These are phyloP conservation scores for Drosophila fulvimacula DNA, from an alignment of 2,888 invertebrate genomes.

Conservation along the genomic window DNA sequence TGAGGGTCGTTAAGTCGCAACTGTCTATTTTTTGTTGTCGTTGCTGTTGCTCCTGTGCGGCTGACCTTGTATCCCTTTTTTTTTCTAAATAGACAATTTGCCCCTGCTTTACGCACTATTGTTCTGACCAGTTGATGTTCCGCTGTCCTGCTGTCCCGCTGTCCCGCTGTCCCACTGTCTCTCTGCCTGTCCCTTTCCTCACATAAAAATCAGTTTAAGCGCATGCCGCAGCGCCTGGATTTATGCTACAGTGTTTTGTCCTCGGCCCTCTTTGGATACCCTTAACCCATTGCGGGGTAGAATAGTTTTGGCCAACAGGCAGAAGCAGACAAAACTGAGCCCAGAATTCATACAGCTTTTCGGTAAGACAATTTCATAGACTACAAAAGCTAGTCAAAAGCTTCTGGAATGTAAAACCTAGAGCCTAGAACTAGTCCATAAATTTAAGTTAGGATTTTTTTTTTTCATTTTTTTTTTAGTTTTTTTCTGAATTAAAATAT, in stretches of 20 bases:
- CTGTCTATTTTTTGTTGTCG: conserved; percentile 12
- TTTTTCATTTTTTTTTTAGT: too few relatives aligned
- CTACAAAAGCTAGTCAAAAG: too few relatives aligned
- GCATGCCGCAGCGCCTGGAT: conserved; percentile 62
- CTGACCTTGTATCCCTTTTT: conserved; percentile 72
- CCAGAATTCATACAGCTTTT: background rate
- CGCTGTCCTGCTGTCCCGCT: background rate
- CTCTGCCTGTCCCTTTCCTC: conserved; percentile 1
- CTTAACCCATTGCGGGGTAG: background rate
- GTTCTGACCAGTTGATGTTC: conserved; percentile 20
- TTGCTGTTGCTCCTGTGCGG: conserved; percentile 12
- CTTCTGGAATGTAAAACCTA: too few relatives aligned
- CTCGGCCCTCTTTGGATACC: conserved; percentile 9
- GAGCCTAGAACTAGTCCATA: too few relatives aligned
- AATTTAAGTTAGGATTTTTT: too few relatives aligned
- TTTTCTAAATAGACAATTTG: conserved; percentile 70
- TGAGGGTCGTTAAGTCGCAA: conserved; percentile 67
- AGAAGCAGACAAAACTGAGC: background rate
- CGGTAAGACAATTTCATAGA: too few relatives aligned
- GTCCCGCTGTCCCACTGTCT: background rate
- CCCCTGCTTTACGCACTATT: conserved; percentile 72
- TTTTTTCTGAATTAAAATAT: too few relatives aligned
- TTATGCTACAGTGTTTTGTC: conserved; percentile 57
- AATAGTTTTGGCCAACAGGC: background rate
- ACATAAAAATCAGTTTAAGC: conserved; percentile 75